Evolutionary conservation across 2,113 vertebrate species (phyloP).

Genomic region (Mastomys coucha): DNA sequence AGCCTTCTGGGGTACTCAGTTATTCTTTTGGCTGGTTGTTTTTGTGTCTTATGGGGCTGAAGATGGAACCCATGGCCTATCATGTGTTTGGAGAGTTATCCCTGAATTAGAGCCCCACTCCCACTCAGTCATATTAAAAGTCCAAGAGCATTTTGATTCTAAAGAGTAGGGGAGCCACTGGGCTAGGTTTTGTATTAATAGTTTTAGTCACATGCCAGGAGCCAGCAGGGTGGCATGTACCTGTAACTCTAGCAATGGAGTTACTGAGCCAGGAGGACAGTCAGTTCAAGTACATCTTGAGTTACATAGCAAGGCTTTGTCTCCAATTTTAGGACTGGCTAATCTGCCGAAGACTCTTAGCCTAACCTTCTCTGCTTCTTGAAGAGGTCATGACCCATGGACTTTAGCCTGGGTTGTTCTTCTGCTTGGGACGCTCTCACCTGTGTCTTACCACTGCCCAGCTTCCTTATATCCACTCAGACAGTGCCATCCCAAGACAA

Average conservation of each 20-base stretch:
- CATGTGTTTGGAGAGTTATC: background rate
- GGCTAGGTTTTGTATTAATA: background rate
- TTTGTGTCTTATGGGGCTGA: background rate
- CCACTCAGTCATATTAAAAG: background rate
- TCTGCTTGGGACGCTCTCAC: background rate
- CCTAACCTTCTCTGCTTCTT: background rate
- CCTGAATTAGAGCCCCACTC: background rate
- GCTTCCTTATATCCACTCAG: background rate
- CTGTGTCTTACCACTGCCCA: background rate
- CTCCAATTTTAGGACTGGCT: background rate
- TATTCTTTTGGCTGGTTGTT: background rate
- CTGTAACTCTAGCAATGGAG: background rate
- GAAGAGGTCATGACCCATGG: background rate
- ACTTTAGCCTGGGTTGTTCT: background rate
- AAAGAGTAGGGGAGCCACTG: background rate
- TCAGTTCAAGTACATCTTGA: background rate
- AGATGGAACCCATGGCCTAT: background rate
- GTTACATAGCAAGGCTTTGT: background rate
- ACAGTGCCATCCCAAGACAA: background rate
- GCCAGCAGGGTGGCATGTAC: background rate
- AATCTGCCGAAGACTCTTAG: background rate
- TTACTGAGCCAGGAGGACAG: background rate
- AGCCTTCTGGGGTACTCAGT: background rate
- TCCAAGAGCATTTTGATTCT: background rate
- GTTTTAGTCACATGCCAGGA: background rate